phyloP scores from a whole-genome alignment of 1,140 invertebrate genomes.

The Gonioctena quinquepunctata region DNA sequence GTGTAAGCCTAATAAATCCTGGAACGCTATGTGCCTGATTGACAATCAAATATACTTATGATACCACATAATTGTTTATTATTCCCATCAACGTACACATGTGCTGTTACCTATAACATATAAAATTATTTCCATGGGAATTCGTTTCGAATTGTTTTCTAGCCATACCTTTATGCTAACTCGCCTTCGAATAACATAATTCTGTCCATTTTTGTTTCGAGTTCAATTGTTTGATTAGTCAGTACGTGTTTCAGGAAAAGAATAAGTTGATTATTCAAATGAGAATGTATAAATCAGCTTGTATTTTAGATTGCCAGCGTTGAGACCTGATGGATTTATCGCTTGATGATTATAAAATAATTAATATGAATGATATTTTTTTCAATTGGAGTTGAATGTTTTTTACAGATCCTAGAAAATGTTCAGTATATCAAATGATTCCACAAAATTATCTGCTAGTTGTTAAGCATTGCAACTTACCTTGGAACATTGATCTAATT shows the following conservation, averaged over 20 bases:
- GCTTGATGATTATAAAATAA: no score
- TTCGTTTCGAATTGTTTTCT: conserved; percentile 23
- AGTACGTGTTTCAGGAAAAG: not conserved
- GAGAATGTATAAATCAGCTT: not conserved
- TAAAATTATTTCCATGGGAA: conserved; percentile 32
- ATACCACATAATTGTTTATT: conserved; percentile 23
- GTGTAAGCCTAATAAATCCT: conserved; percentile 21
- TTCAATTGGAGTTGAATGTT: no score
- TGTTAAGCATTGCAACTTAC: no score
- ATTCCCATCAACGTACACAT: conserved; percentile 22
- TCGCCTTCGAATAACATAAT: not conserved
- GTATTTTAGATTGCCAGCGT: not conserved
- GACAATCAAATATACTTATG: conserved; percentile 30
- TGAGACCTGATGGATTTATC: not conserved
- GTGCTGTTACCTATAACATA: conserved; percentile 36
- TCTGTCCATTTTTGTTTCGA: conserved; percentile 6
- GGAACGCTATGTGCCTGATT: conserved; percentile 18
- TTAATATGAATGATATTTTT: no score
- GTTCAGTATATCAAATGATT: no score
- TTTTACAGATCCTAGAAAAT: no score
- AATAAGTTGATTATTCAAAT: not conserved
- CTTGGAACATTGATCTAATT: no score
- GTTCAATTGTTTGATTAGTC: conserved; percentile 5
- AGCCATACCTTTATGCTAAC: not conserved
- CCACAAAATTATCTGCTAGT: no score